Evolutionary conservation across 30 jellyfish, hydroid and myxozoan species (phyloP).

Genomic region (Clytia hemisphaerica): DNA sequence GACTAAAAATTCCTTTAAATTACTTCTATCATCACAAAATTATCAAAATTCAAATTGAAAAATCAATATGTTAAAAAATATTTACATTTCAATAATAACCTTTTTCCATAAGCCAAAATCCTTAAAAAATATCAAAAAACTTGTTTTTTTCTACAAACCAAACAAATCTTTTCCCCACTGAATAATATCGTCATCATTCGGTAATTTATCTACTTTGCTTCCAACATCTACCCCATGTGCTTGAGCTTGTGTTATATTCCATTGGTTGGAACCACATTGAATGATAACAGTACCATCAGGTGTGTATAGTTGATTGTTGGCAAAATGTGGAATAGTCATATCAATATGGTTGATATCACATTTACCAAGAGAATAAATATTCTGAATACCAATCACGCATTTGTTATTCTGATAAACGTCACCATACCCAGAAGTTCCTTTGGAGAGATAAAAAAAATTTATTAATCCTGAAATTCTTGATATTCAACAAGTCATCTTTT

Average conservation of each 20-base stretch:
- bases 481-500: too few species aligned
- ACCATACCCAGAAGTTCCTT: constrained; percentile 83
- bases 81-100: too few species aligned
- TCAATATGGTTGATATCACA: constrained; percentile 55
- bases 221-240: constrained; percentile 65
- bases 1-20: too few species aligned
- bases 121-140: too few species aligned
- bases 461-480: too few species aligned
- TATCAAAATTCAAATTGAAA: too few species aligned
- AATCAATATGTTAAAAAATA: too few species aligned
- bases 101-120: too few species aligned
- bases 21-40: too few species aligned
- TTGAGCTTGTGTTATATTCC: constrained; percentile 75
- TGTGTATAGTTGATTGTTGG: constrained; percentile 60
- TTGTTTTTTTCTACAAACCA: constrained; percentile 16
- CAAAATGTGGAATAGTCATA: constrained; percentile 56
- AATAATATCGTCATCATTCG: constrained; percentile 36
- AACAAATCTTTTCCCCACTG: constrained; percentile 72
- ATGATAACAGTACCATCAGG: constrained; percentile 52
- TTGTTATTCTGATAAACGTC: constrained; percentile 59
- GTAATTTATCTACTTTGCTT: constrained; percentile 27
- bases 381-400: constrained; percentile 45
- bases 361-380: constrained; percentile 62
- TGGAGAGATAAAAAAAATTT: too few species aligned
- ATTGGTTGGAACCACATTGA: constrained; percentile 60